A percentile compares a stretch with the other conserved stretches of the same genome.
Conservation (phyloP, 2,888 invertebrate species). For the Neelides folsomi region DNA sequence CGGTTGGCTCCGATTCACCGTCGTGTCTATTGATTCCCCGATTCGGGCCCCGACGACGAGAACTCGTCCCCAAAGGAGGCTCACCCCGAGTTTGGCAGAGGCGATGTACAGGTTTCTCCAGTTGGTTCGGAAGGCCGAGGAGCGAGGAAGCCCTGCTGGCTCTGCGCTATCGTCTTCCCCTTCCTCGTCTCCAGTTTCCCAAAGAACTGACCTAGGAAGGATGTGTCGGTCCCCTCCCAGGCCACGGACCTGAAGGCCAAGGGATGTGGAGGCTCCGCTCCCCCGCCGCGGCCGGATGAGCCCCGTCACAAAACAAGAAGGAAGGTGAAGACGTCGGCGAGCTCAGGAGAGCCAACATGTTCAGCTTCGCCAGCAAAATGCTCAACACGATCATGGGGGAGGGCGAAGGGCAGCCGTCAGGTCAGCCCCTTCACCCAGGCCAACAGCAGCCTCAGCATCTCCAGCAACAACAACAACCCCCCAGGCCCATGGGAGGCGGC, state of each 20-base stretch:
- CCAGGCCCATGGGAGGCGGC: constrained; percentile 14
- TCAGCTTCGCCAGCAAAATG: constrained; percentile 41
- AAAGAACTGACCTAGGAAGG: too few species aligned
- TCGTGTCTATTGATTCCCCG: background rate
- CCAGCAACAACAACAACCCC: constrained; percentile 14
- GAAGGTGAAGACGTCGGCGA: background rate
- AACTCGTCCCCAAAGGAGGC: background rate
- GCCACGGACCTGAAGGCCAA: background rate
- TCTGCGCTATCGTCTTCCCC: too few species aligned
- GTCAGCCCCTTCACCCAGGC: constrained; percentile 7
- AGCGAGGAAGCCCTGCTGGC: too few species aligned
- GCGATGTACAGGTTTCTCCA: background rate
- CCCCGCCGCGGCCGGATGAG: constrained; percentile 6
- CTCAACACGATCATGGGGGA: constrained; percentile 40
- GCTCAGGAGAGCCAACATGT: constrained; percentile 34
- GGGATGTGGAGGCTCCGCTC: background rate
- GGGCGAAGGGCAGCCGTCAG: constrained; percentile 33
- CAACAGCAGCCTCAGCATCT: constrained; percentile 14
- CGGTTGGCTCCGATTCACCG: background rate
- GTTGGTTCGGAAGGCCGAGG: too few species aligned
- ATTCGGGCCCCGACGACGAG: background rate
- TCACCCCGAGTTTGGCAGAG: background rate
- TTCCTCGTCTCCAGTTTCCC: too few species aligned
- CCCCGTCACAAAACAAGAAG: constrained; percentile 1
- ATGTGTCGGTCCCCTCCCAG: background rate